Base-by-base conservation (phyloP, 2,888 invertebrate genomes). In the Callosobruchus maculatus region DNA sequence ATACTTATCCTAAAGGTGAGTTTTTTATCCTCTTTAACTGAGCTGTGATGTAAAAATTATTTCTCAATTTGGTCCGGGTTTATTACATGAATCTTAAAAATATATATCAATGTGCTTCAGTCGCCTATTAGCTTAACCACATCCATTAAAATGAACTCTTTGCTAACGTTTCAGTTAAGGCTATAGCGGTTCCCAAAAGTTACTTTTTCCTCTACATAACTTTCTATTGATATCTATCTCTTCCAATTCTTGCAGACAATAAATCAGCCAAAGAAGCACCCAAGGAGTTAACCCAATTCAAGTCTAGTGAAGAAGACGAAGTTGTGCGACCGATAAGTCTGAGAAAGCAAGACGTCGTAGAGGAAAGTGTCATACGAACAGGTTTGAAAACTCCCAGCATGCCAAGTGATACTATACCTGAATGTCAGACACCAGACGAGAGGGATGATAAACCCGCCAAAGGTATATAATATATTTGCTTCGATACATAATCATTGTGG, bases 231-330 rank as follows among this genome's bases (percentile, higher is more conserved):
- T 26, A 2, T 26, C 7, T 2, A 26, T 7, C 26, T 26, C 7
- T 26, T 26, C 26, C 7, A 26, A 70, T 67, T 21, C 13, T 71
- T 13, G 70, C 72, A n/a, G 68, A 70, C 68, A 30, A 74, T 31
- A 77, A 72, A 72, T 68, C 71, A 18, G 68, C 71, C 0, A 79
- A 82, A 86, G 78, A 89, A 87, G 79, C 90, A 79, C 87, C 89
- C 79, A 90, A 90, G 84, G 89, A 91, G 78, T 83, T 92, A 74
- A 91, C 92, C 4, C 91, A 90, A 78, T 91, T 93, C 81, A 93
- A 92, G 83, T 89, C 88, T 0, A 90, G 88, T 81, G 90, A 90
- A 77, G 81, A 82, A 22, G 88, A 88, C n/a, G 88, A 88, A 20
- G 86, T 88, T 49, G 78, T 88, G 22, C 87, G 85, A 77, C 87